Evolutionary conservation across 2,888 invertebrate genomes (phyloP), one percentile per base, ranked within the genome.

Genomic region (Ichneumoninae sp.): DNA sequence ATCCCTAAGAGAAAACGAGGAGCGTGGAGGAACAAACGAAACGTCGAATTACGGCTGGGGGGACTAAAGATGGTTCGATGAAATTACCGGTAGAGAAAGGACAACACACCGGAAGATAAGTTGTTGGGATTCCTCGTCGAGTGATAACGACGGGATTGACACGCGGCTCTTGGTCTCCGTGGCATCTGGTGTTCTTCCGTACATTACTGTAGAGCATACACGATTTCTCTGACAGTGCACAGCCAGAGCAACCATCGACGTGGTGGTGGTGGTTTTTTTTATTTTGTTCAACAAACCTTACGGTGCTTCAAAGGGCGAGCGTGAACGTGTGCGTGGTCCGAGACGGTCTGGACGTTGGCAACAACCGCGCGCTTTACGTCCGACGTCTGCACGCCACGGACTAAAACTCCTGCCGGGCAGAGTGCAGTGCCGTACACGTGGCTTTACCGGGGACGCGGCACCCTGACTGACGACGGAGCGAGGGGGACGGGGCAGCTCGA

Each of bases 351-450:
- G 60, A 76, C 68, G 70, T 83, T 66, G 76, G 79, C 79, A 60
- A 79, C 68, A 40, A 60, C 13, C 76, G 68, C 68, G 73, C 36
- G 68, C 60, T 54, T 71, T n/a, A n/a, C 66, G 70, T 68, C 83
- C 60, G 63, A 80, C 63, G 68, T 73, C 47, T 68, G 78, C 78
- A 57, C 66, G 81, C 75, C 81, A 82, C 63, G 74, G 47, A 68
- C 71, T 65, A 83, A 83, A 83, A 69, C 76, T 80, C 44, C 68
- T 68, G 68, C 6, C 63, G 16, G 76, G 40, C 57, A 71, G 75
- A 83, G 85, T 86, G 86, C 87, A 88, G 88, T 89, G 87, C 87
- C 87, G 87, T 88, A 86, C 89, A 88, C 89, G 89, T 89, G 89
- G 86, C 85, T 81, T 68, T 47, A 77, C 81, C 85, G 65, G 69